Evolutionary conservation across 64 coral and sea anemone species (phyloP).

Genomic region (Dendronephthya gigantea): DNA sequence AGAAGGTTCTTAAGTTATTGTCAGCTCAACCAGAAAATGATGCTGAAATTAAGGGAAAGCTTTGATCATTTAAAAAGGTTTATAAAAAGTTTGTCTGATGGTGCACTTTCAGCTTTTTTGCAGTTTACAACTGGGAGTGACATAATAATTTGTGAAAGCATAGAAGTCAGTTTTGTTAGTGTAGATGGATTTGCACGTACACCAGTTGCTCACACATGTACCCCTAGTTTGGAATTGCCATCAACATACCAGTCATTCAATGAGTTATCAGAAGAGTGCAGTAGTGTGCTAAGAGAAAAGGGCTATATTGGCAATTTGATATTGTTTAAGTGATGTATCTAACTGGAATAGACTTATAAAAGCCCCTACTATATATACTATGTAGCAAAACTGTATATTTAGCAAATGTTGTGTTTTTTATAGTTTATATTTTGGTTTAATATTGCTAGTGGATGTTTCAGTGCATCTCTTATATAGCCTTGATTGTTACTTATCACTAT

Average conservation of each 20-base stretch:
- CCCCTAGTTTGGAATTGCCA: background rate
- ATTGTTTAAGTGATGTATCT: background rate
- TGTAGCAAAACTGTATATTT: background rate
- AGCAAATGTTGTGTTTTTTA: too few species aligned
- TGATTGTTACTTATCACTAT: too few species aligned
- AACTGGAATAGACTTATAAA: too few species aligned
- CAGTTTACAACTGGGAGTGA: background rate
- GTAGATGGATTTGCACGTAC: background rate
- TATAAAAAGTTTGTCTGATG: background rate
- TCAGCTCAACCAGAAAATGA: background rate
- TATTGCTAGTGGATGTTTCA: too few species aligned
- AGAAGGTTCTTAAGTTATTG: background rate
- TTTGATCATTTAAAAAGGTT: slow-evolving; percentile 1
- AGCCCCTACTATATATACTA: too few species aligned
- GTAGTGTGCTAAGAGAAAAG: background rate
- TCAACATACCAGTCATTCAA: background rate
- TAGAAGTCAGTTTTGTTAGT: background rate
- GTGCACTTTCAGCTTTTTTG: background rate
- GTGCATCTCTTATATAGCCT: too few species aligned
- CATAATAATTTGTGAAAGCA: background rate
- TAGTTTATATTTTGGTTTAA: too few species aligned
- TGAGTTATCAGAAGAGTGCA: slow-evolving; percentile 2
- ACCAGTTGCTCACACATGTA: background rate
- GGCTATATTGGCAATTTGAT: background rate
- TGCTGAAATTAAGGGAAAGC: background rate